Evolutionary conservation across 23 tunicate species (phyloP), one percentile per base, ranked within the genome.

Genomic region (Styela plicata): DNA sequence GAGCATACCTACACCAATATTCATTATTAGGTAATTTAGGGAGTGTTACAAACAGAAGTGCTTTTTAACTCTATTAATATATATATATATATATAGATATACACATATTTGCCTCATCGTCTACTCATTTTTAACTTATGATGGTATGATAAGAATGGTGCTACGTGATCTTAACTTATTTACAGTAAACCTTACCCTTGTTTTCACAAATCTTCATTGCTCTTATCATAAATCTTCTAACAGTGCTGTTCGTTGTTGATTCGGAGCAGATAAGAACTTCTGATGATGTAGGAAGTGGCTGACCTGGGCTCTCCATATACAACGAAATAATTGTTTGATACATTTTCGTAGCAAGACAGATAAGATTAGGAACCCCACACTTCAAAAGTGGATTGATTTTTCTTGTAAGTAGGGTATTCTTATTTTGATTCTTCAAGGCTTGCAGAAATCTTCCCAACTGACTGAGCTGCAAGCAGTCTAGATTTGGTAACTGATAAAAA

Each of bases 181-280:
- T n/a, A n/a, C n/a, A n/a, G n/a, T n/a, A n/a, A n/a, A n/a, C n/a
- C n/a, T n/a, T 13, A 44, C 57, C 57, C 13, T 44, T 44, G 57
- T 1, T 29, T 67, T 67, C 31, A 22, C 31, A 29, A 18, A 18
- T 25, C 24, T 25, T 25, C 71, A 78, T 78, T n/a, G 85, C 90
- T 62, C 90, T 70, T n/a, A 74, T 70, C 31, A 86, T 34, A 0
- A 86, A 73, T 36, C 80, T 23, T 18, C 77, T 83, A 61, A 83
- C 80, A 64, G 83, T 86, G 26, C 83, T 82, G 36, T 61, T 35
- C 3, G 92, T 21, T 17, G 92, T 88, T 25, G 52, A 20, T 36
- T 83, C 79, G 18, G 84, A 52, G 69, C 92, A 88, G 2, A 88
- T 53, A 27, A 83, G 74, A 23, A 88, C 92, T 79, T 88, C 92